Conservation (phyloP, 2,113 vertebrate species). For the Electrona antarctica region DNA sequence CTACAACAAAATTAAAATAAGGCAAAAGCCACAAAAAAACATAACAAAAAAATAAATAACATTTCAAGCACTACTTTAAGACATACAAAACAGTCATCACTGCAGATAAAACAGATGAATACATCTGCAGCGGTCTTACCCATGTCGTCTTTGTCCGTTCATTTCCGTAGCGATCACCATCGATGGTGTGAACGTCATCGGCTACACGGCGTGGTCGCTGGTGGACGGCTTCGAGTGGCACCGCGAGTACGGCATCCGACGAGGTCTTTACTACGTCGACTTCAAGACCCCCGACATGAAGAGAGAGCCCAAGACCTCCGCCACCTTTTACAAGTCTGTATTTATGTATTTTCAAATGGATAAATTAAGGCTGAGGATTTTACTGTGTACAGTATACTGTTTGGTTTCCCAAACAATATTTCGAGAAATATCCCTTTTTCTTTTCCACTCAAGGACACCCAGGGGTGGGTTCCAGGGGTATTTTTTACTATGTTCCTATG, state of each 20-base stretch:
- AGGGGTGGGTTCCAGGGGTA: no score
- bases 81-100: not conserved
- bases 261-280: slow-evolving; percentile 93
- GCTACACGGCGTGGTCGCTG: slow-evolving; percentile 96
- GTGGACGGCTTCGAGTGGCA: slow-evolving; percentile 97
- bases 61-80: no score
- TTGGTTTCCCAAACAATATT: no score
- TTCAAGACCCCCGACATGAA: slow-evolving; percentile 90
- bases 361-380: not conserved
- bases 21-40: no score
- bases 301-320: slow-evolving; percentile 91
- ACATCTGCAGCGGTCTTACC: not conserved
- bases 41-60: no score
- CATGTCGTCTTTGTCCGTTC: not conserved
- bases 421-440: no score
- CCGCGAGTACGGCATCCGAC: slow-evolving; percentile 88
- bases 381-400: not conserved
- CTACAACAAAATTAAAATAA: no score
- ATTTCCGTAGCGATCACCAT: slow-evolving; percentile 83
- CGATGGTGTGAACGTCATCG: slow-evolving; percentile 88
- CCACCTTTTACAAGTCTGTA: slow-evolving; percentile 85
- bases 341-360: not conserved
- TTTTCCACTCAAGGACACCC: no score
- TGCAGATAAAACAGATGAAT: no score
- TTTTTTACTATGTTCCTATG: no score